phyloP scores from a whole-genome alignment of 2,797 vertebrate genomes.

The Sebastes melanostomus region DNA sequence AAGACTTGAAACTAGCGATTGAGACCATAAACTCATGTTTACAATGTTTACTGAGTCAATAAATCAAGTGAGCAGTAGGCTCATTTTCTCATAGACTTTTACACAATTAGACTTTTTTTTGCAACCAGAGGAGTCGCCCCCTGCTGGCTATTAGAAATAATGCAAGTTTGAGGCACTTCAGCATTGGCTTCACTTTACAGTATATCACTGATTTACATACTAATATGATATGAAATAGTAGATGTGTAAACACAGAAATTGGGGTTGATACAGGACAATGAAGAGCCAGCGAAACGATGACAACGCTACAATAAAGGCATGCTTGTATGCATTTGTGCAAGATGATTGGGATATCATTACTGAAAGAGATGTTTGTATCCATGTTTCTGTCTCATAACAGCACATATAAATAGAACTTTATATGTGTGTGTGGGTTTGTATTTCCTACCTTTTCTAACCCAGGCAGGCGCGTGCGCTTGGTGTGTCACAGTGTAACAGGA shows the following conservation, averaged over 20 bases:
- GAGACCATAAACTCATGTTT: too few relatives aligned
- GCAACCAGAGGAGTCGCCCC: too few relatives aligned
- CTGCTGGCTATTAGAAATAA: too few relatives aligned
- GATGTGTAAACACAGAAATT: not conserved
- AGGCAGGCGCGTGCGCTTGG: constrained; percentile 77
- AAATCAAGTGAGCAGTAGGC: too few relatives aligned
- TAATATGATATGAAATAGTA: not conserved
- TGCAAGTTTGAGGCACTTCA: too few relatives aligned
- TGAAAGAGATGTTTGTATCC: not conserved
- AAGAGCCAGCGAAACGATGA: not conserved
- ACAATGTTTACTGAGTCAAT: rapidly evolving
- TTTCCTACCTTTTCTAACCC: constrained; percentile 86
- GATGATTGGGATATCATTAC: not conserved
- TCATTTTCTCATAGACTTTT: rapidly evolving
- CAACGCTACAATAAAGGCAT: not conserved
- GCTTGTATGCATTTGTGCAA: not conserved
- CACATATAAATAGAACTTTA: not conserved
- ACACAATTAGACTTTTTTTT: too few relatives aligned
- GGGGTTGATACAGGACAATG: not conserved
- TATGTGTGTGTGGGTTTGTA: too few relatives aligned
- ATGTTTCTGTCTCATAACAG: not conserved
- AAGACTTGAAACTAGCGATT: too few relatives aligned
- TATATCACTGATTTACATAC: too few relatives aligned
- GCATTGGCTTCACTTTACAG: too few relatives aligned
- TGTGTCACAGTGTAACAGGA: constrained; percentile 80